A percentile compares a stretch with the other conserved stretches of the same genome.
Evolutionary conservation across 2,888 invertebrate species (phyloP).

Genomic region (Eupithecia abbreviata): DNA sequence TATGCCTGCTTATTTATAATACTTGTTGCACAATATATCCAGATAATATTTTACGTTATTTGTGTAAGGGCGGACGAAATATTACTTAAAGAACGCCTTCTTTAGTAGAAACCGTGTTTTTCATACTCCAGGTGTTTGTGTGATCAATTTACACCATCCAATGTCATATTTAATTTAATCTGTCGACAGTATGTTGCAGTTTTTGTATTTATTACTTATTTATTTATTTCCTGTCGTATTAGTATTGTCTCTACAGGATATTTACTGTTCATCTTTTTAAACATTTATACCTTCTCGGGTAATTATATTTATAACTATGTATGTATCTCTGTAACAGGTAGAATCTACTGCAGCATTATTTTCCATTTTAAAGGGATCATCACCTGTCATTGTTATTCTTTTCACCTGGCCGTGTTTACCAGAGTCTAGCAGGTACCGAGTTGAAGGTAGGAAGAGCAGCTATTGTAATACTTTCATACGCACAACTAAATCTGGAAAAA

Average conservation of each 20-base stretch:
- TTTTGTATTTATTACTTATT: not conserved
- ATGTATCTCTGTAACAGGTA: not conserved
- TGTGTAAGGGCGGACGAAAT: not conserved
- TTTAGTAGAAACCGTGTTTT: not conserved
- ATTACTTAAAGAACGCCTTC: not conserved
- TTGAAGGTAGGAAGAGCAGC: not conserved
- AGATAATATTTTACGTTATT: not conserved
- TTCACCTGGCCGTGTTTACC: conserved; percentile 3
- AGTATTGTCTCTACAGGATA: not conserved
- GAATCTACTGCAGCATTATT: not conserved
- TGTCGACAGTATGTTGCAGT: not conserved
- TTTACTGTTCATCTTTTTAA: not conserved
- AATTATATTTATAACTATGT: not conserved
- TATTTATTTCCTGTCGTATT: not conserved
- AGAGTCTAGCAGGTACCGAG: not conserved
- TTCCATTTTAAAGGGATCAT: not conserved
- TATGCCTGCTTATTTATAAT: not conserved
- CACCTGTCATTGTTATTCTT: conserved; percentile 5
- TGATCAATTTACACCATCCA: conserved; percentile 8
- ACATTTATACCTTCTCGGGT: not conserved
- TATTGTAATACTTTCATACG: not conserved
- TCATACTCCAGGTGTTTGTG: conserved; percentile 8
- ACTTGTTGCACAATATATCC: not conserved
- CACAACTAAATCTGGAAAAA: not conserved
- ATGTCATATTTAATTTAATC: conserved; percentile 20